Percentiles rank a stretch among this genome's conserved stretches.
Conservation (phyloP, 2,888 invertebrate species). For the Mystacides longicornis region DNA sequence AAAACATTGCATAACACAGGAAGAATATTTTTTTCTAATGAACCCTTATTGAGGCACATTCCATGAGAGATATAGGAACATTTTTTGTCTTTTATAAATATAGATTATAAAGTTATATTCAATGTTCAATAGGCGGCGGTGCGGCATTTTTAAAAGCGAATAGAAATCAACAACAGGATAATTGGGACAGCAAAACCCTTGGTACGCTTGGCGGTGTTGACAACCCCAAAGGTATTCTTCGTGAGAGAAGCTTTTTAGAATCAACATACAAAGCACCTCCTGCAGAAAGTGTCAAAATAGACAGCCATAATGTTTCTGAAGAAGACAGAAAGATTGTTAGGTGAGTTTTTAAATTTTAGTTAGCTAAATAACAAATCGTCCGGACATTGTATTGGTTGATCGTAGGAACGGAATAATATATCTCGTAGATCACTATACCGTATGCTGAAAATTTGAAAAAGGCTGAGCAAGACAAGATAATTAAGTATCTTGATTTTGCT, state of each 20-base stretch:
- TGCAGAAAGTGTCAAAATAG: conserved; percentile 13
- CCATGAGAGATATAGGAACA: too few relatives aligned
- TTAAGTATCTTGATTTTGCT: too few relatives aligned
- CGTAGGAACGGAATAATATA: too few relatives aligned
- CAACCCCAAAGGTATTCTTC: conserved; percentile 52
- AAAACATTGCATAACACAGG: too few relatives aligned
- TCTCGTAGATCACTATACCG: conserved; percentile 21
- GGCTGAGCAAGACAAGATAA: too few relatives aligned
- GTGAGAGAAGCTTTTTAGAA: conserved; percentile 48
- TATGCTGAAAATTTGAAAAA: too few relatives aligned
- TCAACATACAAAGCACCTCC: conserved; percentile 28
- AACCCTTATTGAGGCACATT: too few relatives aligned
- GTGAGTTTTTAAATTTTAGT: conserved; percentile 30
- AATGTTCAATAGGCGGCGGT: conserved; percentile 49
- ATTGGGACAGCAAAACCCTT: conserved; percentile 15
- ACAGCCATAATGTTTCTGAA: conserved; percentile 46
- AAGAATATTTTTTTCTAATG: too few relatives aligned
- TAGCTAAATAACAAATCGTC: background rate
- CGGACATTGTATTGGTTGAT: too few relatives aligned
- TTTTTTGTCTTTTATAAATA: too few relatives aligned
- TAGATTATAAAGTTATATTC: too few relatives aligned
- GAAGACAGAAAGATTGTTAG: conserved; percentile 71
- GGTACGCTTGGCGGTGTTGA: too few relatives aligned
- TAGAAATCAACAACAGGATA: conserved; percentile 26
- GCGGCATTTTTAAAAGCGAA: conserved; percentile 57